phyloP scores from a whole-genome alignment of 2,113 vertebrate genomes.

The Vimba vimba region DNA sequence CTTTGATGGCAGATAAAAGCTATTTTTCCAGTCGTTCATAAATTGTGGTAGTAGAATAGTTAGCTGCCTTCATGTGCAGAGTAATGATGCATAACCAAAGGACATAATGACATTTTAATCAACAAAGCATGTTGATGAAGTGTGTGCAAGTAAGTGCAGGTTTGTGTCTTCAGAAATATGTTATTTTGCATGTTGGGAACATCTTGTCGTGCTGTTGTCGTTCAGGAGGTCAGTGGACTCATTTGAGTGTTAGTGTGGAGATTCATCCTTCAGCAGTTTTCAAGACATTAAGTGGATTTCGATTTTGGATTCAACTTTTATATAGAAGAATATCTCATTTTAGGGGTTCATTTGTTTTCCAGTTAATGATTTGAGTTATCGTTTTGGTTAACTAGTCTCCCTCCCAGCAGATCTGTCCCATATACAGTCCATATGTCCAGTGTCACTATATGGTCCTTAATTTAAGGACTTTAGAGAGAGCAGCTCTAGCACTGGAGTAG shows the following conservation, averaged over 20 bases:
- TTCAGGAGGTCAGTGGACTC: background rate
- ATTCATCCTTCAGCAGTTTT: background rate
- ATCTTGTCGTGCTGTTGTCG: background rate
- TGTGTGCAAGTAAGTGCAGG: constrained; percentile 1
- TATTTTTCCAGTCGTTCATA: constrained; percentile 6
- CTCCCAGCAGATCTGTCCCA: background rate
- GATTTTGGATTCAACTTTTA: background rate
- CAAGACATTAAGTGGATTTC: background rate
- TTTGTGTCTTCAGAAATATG: background rate
- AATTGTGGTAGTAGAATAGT: background rate
- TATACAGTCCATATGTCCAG: background rate
- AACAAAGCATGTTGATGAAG: background rate
- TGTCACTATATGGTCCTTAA: constrained; percentile 78
- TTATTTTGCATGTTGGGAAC: background rate
- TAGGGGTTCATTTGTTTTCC: background rate
- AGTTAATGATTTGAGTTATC: background rate
- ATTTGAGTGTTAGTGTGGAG: background rate
- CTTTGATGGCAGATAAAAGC: background rate
- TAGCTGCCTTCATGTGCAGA: constrained; percentile 27
- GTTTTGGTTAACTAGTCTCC: background rate
- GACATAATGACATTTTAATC: background rate
- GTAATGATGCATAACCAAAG: background rate
- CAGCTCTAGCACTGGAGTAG: constrained; percentile 92
- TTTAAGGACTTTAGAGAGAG: constrained; percentile 89
- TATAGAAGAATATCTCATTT: background rate